Base-by-base conservation (phyloP, 2,888 invertebrate species). In the Laothoe populi region DNA sequence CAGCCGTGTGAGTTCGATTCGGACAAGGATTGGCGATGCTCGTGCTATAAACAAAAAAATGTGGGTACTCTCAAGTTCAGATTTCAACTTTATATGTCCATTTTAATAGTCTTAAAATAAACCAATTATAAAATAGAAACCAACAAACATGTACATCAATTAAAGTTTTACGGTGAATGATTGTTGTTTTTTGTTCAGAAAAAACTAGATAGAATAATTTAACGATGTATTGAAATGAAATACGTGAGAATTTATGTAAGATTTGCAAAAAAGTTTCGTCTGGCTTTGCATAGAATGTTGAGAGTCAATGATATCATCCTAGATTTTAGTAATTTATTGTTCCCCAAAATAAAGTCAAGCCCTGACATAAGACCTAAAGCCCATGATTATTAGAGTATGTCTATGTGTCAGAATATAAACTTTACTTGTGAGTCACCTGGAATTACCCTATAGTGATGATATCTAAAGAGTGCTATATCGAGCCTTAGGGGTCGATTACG, bases 121-220 rank as follows among this genome's bases (percentile, higher is more conserved):
- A 48, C 24, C 48, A 48, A 48, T 48, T 48, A 48, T 48, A 24
- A n/a, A 2, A 48, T 48, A 48, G 26, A 48, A 48, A 24, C 7
- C n/a, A 13, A 48, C n/a, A 48, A 48, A 48, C 48, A 24, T 13
- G 48, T 53, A 4, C 53, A 19, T 31, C 53, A 53, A 53, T 53
- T 35, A 53, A 16, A 19, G 8, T 53, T 16, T 53, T 53, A 53
- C 49, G 49, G 26, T 49, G 26, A 31, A 31, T 31, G 35, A 31
- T 53, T 11, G 35, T 53, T 11, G 16, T 53, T 53, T 53, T 53
- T 31, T 53, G 31, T 35, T 7, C 19, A 44, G 11, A 8, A 49
- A 26, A n/a, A 49, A 53, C 53, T 53, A 3, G 53, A 16, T 35
- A 19, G 19, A 53, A 4, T 53, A 53, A n/a, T n/a, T n/a, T n/a